A percentile compares a stretch with the other conserved stretches of the same genome.
Evolutionary conservation across 1,140 invertebrate genomes (phyloP).

Genomic region (Telenomus remus): DNA sequence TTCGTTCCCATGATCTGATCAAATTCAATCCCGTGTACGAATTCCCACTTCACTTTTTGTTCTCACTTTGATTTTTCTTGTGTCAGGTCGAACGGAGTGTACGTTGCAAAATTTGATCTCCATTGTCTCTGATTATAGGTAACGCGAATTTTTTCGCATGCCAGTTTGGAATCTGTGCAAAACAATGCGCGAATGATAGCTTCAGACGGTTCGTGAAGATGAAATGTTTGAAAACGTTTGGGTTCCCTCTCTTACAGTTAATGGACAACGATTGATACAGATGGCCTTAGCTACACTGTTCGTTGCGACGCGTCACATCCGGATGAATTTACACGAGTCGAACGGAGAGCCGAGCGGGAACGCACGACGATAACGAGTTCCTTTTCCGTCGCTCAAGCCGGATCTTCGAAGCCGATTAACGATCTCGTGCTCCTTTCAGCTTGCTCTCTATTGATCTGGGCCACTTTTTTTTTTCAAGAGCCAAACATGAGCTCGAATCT

Average conservation of each 20-base stretch:
- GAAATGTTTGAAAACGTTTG: slow-evolving; percentile 59
- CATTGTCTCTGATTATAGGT: too few relatives aligned
- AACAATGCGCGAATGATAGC: slow-evolving; percentile 3
- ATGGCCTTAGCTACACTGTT: slow-evolving; percentile 67
- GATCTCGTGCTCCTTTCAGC: slow-evolving; percentile 46
- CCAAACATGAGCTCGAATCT: slow-evolving; percentile 11
- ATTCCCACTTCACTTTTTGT: too few relatives aligned
- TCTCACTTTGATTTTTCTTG: too few relatives aligned
- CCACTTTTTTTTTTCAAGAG: slow-evolving; percentile 32
- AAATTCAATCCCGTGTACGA: too few relatives aligned
- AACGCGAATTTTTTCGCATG: too few relatives aligned
- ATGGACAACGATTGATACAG: slow-evolving; percentile 70
- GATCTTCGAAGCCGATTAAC: slow-evolving; percentile 59
- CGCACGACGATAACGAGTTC: slow-evolving; percentile 66
- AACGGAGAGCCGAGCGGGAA: slow-evolving; percentile 64
- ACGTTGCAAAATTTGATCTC: too few relatives aligned
- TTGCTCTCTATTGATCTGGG: slow-evolving; percentile 42
- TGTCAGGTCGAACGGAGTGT: too few relatives aligned
- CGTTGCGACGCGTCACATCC: slow-evolving; percentile 70
- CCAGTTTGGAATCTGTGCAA: too few relatives aligned
- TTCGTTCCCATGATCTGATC: too few relatives aligned
- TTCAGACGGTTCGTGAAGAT: slow-evolving; percentile 43
- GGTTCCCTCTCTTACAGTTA: slow-evolving; percentile 49
- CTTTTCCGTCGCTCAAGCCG: slow-evolving; percentile 64
- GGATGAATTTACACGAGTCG: slow-evolving; percentile 74